Evolutionary conservation across 2,888 invertebrate species (phyloP).

Genomic region (Lamellibrachia satsuma): DNA sequence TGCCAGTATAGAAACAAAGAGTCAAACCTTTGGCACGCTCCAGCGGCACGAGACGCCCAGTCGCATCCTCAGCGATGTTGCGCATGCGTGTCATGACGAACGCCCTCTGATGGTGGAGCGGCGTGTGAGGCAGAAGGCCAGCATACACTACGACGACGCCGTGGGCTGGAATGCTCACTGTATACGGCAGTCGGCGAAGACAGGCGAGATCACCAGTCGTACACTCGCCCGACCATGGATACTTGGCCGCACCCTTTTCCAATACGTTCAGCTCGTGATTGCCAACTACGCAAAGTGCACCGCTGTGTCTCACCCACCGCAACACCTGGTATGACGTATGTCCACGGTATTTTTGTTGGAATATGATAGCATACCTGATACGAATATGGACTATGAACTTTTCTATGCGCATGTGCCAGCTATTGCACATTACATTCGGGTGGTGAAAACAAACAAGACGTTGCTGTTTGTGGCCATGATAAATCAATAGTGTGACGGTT

Average conservation of each 20-base stretch:
- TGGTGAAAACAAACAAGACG: no score
- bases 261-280: neutral
- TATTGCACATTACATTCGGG: no score
- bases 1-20: no score
- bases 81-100: slow-evolving; percentile 22
- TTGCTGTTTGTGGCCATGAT: no score
- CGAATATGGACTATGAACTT: no score
- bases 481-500: no score
- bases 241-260: slow-evolving; percentile 38
- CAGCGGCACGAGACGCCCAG: slow-evolving; percentile 43
- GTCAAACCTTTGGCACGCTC: slow-evolving; percentile 30
- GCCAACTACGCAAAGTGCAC: neutral
- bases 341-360: neutral
- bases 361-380: neutral
- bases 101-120: slow-evolving; percentile 37
- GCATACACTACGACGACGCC: slow-evolving; percentile 17
- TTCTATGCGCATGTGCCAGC: no score
- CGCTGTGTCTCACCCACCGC: neutral
- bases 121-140: slow-evolving; percentile 22
- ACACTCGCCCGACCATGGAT: slow-evolving; percentile 55
- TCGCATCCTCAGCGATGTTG: slow-evolving; percentile 40
- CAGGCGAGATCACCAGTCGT: slow-evolving; percentile 53
- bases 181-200: slow-evolving; percentile 46
- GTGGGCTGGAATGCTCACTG: neutral
- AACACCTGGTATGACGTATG: slow-evolving; percentile 29